These are phyloP conservation scores for Sander vitreus DNA, from an alignment of 2,113 vertebrate species.

Conservation along the genomic window DNA sequence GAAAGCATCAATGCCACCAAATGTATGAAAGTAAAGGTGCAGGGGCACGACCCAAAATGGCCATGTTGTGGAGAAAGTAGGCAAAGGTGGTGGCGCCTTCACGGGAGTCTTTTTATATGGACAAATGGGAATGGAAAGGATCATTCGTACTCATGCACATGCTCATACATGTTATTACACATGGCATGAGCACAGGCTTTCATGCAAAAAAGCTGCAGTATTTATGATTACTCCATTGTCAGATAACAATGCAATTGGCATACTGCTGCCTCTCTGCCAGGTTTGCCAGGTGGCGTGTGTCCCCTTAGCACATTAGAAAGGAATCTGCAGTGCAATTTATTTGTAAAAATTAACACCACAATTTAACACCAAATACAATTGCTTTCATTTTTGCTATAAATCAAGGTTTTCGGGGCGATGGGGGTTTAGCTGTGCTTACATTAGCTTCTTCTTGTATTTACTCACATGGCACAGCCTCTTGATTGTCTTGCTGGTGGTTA, in stretches of 20 bases:
- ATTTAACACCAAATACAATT: conserved; percentile 48
- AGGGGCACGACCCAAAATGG: conserved; percentile 11
- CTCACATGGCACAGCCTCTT: conserved; percentile 47
- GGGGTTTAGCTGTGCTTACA: conserved; percentile 22
- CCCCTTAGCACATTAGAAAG: conserved; percentile 24
- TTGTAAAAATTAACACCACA: conserved; percentile 34
- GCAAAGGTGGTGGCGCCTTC: conserved; percentile 37
- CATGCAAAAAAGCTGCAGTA: not conserved
- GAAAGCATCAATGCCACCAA: conserved; percentile 50
- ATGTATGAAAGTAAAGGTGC: conserved; percentile 40
- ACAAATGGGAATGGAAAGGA: conserved; percentile 14
- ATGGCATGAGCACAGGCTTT: not conserved
- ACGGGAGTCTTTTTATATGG: not conserved
- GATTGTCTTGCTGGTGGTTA: conserved; percentile 56
- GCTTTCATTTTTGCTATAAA: conserved; percentile 34
- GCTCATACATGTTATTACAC: conserved; percentile 10
- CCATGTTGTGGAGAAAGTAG: conserved; percentile 34
- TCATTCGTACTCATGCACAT: not conserved
- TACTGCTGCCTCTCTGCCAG: conserved; percentile 41
- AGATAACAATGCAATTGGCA: conserved; percentile 37
- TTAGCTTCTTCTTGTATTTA: conserved; percentile 56
- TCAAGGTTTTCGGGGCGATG: not conserved
- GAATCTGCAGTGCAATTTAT: conserved; percentile 28
- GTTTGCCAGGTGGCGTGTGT: conserved; percentile 46
- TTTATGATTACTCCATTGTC: conserved; percentile 39